Conservation (phyloP, 1,140 invertebrate genomes). For the Idris sp. region DNA sequence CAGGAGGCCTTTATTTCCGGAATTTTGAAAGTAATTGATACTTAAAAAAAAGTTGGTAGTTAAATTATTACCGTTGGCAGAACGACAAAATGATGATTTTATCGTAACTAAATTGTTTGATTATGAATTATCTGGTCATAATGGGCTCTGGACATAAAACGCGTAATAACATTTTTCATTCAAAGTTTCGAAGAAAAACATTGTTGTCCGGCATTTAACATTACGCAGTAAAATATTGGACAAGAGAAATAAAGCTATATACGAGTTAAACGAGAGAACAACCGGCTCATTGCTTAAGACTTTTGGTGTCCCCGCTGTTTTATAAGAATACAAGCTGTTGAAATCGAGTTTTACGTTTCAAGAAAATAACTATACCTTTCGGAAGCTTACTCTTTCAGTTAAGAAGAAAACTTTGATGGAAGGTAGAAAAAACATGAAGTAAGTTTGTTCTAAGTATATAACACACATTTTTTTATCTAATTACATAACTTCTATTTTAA, state of each 20-base stretch:
- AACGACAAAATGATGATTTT: neutral
- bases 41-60: no score
- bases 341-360: constrained; percentile 24
- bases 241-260: constrained; percentile 47
- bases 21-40: no score
- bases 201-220: constrained; percentile 45
- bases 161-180: constrained; percentile 46
- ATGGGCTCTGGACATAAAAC: constrained; percentile 30
- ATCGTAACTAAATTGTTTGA: constrained; percentile 9
- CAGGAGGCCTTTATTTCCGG: no score
- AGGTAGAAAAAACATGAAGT: neutral
- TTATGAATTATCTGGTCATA: constrained; percentile 27
- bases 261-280: constrained; percentile 30
- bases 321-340: constrained; percentile 39
- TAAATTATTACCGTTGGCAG: no score
- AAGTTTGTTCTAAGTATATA: no score
- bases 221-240: constrained; percentile 47
- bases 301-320: constrained; percentile 35
- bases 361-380: constrained; percentile 32
- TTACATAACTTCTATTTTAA: neutral
- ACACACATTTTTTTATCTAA: no score
- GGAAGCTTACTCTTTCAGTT: no score
- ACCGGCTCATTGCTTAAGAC: constrained; percentile 4
- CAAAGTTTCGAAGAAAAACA: constrained; percentile 24
- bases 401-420: no score